Base-by-base conservation (phyloP, 2,888 invertebrate genomes). In the Patella caerulea region DNA sequence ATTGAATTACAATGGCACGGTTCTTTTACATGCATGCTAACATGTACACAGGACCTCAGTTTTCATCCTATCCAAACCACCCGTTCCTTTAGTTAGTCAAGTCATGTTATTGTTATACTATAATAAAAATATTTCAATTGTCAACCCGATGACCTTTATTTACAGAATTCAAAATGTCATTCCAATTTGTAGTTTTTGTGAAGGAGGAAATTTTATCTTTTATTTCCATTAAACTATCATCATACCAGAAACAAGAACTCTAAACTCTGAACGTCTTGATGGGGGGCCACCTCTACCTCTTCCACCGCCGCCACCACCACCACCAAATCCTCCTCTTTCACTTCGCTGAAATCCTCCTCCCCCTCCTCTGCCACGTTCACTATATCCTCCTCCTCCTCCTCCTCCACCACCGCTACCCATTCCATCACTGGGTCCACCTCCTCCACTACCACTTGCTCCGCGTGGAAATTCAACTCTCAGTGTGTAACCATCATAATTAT, bases 401-500 rank as follows among this genome's bases (percentile, higher is more conserved):
- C 86, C 83, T 14, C 82, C 79, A 15, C 94, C 81, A 1, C 85
- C 80, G 70, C 94, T 93, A 71, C 93, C 92, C 19, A 94, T 93
- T 4, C 94, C 93, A 53, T 93, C 92, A 29, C 93, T 92, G 14
- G 93, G 93, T 4, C 89, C 87, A 5, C 86, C 86, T 77, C 87
- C 91, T 74, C 92, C 91, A 24, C 24, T 24, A 24, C 19, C 65
- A 65, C 24, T 65, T 5, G 65, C 19, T 0, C 98, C 98, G 71
- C 98, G 94, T 0, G 99, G 99, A 92, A 99, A 98, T 92, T 99
- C 99, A 2, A 99, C 99, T 71, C 99, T 94, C 17, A 99, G 93
- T 73, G 98, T 94, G 92, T 99, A 99, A 1, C 99, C 99, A 91
- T 99, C 99, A 91, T 98, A 99, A 92, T 99, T 98, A 91, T 99